Conservation (phyloP, 2,797 vertebrate species). For the Lycodopsis pacificus region DNA sequence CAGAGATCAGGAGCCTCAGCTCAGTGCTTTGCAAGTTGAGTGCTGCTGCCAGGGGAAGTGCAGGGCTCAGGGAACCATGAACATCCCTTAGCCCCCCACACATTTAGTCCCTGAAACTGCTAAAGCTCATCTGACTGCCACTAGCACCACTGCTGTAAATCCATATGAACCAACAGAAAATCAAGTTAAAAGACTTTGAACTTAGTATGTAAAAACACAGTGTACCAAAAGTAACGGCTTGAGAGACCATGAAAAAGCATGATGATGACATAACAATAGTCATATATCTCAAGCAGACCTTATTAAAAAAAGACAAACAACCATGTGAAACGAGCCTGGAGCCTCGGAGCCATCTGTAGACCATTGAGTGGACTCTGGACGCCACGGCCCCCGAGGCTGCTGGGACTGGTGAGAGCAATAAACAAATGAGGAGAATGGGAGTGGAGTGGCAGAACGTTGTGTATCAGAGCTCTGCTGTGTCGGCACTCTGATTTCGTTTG, state of each 20-base stretch:
- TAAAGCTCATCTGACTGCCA: constrained; percentile 60
- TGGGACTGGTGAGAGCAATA: constrained; percentile 73
- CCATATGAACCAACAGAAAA: constrained; percentile 56
- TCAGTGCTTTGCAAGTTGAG: constrained; percentile 72
- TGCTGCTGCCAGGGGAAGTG: constrained; percentile 75
- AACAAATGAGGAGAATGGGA: constrained; percentile 82
- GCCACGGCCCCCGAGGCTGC: constrained; percentile 65
- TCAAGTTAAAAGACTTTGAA: constrained; percentile 70
- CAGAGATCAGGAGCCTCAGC: constrained; percentile 77
- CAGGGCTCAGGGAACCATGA: constrained; percentile 73
- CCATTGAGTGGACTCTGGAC: constrained; percentile 72
- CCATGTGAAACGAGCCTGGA: constrained; percentile 56
- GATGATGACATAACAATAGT: constrained; percentile 71
- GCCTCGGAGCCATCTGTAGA: constrained; percentile 70
- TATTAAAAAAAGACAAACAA: constrained; percentile 76
- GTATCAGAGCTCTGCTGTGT: constrained; percentile 89
- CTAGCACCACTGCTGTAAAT: constrained; percentile 60
- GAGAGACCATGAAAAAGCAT: constrained; percentile 60
- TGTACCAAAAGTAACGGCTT: constrained; percentile 61
- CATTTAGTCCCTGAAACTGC: constrained; percentile 62
- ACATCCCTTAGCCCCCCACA: constrained; percentile 59
- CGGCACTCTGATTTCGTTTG: constrained; percentile 94
- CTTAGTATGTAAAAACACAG: constrained; percentile 71
- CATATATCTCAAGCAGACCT: constrained; percentile 65
- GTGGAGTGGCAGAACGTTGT: constrained; percentile 79